Evolutionary conservation across 2,888 invertebrate genomes (phyloP), one percentile per base, ranked within the genome.

Genomic region (Ptilodon capucinus): DNA sequence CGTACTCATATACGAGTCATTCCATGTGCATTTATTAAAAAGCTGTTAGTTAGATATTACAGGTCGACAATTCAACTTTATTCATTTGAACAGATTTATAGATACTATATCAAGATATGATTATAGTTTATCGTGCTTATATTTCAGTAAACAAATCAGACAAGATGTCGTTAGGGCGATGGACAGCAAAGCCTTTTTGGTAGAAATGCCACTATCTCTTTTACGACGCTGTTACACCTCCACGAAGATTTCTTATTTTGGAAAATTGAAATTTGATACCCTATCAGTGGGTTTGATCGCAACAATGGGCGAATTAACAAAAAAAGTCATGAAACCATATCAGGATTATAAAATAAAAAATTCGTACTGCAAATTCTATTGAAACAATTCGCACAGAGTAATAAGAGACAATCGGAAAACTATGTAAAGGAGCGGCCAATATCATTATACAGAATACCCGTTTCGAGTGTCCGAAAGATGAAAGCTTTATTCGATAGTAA

Each of bases 401-500:
- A 54, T 59, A 54, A 52, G 46, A 49, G 40, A 25, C 42, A 63
- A 67, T 61, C 55, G 30, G 47, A 18, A 21, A 35, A 53, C 51
- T 58, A 57, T 65, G 59, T 58, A 60, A 57, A 71, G 61, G 50
- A 71, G 64, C 73, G 68, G 68, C 64, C 71, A 72, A 79, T 82
- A 81, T 68, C 68, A 80, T 81, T 79, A 80, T 75, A 79, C 73
- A 71, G 74, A 79, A 76, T 71, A 76, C 71, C 68, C 71, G 60
- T 71, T 68, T 46, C 66, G 69, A 78, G 75, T 75, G 73, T 71
- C 64, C 71, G 66, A 74, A 75, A 79, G 77, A 82, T 79, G 82
- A 82, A 79, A 79, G 76, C 74, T 75, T 79, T 80, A 85, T 86
- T 84, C 79, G 81, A 83, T 82, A 71, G 72, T 83, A 75, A 86